These are phyloP conservation scores for Cosmorhoe ocellata DNA, from an alignment of 2,888 invertebrate species.

Conservation along the genomic window DNA sequence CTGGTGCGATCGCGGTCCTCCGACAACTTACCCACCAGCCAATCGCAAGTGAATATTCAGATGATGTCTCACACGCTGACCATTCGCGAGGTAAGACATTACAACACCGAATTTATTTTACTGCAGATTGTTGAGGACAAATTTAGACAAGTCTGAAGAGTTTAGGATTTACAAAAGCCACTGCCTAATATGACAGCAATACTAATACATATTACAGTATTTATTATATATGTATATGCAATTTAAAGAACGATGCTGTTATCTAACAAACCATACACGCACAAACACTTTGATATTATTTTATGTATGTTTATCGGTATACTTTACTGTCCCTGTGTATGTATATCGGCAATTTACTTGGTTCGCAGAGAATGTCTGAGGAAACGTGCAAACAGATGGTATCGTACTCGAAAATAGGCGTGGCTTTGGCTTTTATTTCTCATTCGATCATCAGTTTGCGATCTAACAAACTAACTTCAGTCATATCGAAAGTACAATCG, in stretches of 20 bases:
- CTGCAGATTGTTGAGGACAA: too few relatives aligned
- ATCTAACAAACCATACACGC: slow-evolving; percentile 40
- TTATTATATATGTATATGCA: too few relatives aligned
- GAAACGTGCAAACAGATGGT: slow-evolving; percentile 92
- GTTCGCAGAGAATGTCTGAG: slow-evolving; percentile 92
- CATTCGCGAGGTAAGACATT: slow-evolving; percentile 91
- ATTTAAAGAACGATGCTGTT: too few relatives aligned
- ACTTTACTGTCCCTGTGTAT: slow-evolving; percentile 52
- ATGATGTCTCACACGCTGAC: slow-evolving; percentile 97
- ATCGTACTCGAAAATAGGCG: slow-evolving; percentile 80
- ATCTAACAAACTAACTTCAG: slow-evolving; percentile 77
- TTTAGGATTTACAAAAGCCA: too few relatives aligned
- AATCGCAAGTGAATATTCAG: slow-evolving; percentile 96
- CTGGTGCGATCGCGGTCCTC: slow-evolving; percentile 92
- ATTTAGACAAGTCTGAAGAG: too few relatives aligned
- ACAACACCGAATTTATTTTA: background rate
- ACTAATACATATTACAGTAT: too few relatives aligned
- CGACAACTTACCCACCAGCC: slow-evolving; percentile 95
- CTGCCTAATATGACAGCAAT: too few relatives aligned
- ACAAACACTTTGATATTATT: slow-evolving; percentile 31
- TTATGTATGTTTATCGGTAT: slow-evolving; percentile 60
- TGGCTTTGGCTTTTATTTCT: slow-evolving; percentile 80
- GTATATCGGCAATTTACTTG: slow-evolving; percentile 77
- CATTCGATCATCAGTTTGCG: slow-evolving; percentile 76
- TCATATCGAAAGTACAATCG: slow-evolving; percentile 62